phyloP scores from a whole-genome alignment of 2,888 invertebrate genomes.

The Tipula helvola region DNA sequence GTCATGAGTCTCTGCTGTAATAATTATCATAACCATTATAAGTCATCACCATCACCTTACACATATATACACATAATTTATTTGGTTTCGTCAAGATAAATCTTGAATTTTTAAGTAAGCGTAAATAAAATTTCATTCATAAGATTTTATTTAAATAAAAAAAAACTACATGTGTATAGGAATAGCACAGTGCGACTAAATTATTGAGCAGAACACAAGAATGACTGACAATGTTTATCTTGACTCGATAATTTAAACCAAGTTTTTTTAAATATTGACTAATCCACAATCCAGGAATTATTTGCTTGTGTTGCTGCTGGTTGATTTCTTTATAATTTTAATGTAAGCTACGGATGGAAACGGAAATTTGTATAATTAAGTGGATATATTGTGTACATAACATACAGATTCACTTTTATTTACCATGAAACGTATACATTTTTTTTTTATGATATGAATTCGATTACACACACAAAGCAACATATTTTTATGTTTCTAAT shows the following conservation, averaged over 20 bases:
- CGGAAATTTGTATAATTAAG: background rate
- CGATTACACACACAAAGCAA: too few species aligned
- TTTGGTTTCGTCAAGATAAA: background rate
- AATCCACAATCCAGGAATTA: background rate
- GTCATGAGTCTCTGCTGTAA: background rate
- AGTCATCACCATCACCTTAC: background rate
- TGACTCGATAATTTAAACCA: background rate
- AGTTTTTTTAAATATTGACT: background rate
- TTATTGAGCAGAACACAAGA: too few species aligned
- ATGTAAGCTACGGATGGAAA: background rate
- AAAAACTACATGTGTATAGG: background rate
- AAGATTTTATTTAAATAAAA: background rate
- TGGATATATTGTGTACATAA: background rate
- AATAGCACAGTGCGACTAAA: background rate
- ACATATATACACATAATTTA: background rate
- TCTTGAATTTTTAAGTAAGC: background rate
- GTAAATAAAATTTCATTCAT: slow-evolving; percentile 4
- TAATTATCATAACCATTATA: background rate
- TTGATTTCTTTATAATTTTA: background rate
- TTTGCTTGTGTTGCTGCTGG: background rate
- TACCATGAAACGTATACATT: too few species aligned
- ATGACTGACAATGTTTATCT: background rate
- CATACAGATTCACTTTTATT: background rate
- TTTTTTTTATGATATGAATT: too few species aligned
- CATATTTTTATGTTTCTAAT: too few species aligned